Base-by-base conservation (phyloP, 2,797 vertebrate genomes). In the Rhinogobio ventralis region DNA sequence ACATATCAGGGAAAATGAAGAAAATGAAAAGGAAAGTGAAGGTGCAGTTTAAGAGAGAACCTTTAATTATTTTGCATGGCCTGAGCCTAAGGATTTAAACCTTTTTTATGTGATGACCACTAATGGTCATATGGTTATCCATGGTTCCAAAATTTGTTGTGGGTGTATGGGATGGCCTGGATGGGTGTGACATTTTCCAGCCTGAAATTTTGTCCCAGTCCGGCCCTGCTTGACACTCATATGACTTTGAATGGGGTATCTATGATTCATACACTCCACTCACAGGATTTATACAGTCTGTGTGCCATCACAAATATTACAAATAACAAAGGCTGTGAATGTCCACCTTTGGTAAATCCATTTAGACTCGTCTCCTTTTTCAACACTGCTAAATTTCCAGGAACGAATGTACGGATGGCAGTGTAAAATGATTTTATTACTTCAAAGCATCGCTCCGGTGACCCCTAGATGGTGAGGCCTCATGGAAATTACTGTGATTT, bases 401-500 rank as follows among this genome's bases (percentile, higher is more conserved):
- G 7, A 83, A 76, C 33, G n/a, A 51, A 77, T 10, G 33, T n/a
- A 76, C 1, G 10, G 36, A 75, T 66, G 23, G 49, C 62, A 83
- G 36, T 33, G 33, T 19, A 49, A 85, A 79, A 82, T 71, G 17
- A 79, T 10, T 46, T 57, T 76, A 81, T 75, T 86, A 62, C 15
- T 28, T 19, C 17, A 42, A 72, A 33, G 49, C 23, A 46, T 23
- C n/a, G 46, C 64, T 55, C 51, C 42, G 15, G 28, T 85, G 79
- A 64, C 84, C 80, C 23, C 73, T 53, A 30, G 7, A 77, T 60
- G 73, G 69, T 6, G 23, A 53, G 30, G 36, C 36, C 46, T 51
- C 23, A 45, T 49, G 78, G 67, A 86, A 87, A 86, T 46, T 69
- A 77, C 55, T 66, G 14, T 53, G 42, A 46, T 57, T 51, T 86